Evolutionary conservation across 2,797 vertebrate genomes (phyloP).

Genomic region (Sphenodon punctatus): DNA sequence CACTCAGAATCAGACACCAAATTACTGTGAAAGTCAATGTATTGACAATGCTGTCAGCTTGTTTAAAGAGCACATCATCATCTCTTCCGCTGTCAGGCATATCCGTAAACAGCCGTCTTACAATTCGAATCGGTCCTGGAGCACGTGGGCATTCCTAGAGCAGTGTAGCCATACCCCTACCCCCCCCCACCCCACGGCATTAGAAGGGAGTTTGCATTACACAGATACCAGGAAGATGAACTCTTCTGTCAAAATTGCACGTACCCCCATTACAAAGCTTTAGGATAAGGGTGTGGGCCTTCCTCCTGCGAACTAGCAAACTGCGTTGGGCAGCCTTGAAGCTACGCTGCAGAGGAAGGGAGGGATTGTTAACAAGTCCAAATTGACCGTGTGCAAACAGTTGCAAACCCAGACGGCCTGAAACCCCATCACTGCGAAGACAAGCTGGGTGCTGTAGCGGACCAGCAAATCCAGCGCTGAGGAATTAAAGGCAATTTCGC

Average conservation of each 20-base stretch:
- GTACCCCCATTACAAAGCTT: conserved; percentile 3
- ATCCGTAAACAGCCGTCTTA: conserved; percentile 13
- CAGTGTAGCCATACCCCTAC: conserved; percentile 3
- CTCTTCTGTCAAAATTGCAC: conserved; percentile 9
- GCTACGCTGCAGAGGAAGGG: neutral
- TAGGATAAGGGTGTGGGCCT: neutral
- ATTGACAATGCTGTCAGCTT: conserved; percentile 53
- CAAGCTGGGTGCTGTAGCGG: too few relatives aligned
- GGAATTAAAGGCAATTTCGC: conserved; percentile 68
- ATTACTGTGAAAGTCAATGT: conserved; percentile 43
- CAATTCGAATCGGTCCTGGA: conserved; percentile 28
- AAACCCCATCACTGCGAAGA: conserved; percentile 45
- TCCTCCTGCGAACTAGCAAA: neutral
- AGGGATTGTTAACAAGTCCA: conserved; percentile 12
- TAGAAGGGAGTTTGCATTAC: too few relatives aligned
- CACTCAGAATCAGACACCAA: conserved; percentile 24
- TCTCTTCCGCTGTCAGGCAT: neutral
- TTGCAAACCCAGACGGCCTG: conserved; percentile 29
- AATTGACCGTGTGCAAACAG: neutral
- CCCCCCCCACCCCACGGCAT: too few relatives aligned
- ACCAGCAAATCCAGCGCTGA: conserved; percentile 65
- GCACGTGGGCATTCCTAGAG: neutral
- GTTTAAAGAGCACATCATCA: conserved; percentile 37
- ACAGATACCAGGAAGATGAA: conserved; percentile 18
- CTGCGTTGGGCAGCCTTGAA: neutral